Percentiles rank a stretch among this genome's conserved stretches.
These are phyloP conservation scores for Gallinago solitaria DNA, from an alignment of 2,797 vertebrate genomes.

Conservation along the genomic window DNA sequence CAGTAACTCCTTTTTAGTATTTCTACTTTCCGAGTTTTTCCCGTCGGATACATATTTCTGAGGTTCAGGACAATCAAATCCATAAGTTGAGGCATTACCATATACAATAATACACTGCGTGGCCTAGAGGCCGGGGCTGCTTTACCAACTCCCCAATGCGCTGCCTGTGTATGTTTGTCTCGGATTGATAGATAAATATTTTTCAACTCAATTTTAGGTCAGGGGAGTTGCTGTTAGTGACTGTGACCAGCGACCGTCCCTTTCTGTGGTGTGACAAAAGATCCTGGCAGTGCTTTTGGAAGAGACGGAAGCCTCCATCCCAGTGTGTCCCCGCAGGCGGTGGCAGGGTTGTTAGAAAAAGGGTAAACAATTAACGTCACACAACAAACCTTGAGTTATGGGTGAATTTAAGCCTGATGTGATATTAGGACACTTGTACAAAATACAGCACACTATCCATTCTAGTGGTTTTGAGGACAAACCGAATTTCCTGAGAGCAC, in stretches of 20 bases:
- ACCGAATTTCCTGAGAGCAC: background rate
- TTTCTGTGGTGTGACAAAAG: background rate
- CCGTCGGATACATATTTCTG: rapidly evolving
- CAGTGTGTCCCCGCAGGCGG: background rate
- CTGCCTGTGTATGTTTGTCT: background rate
- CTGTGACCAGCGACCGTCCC: rapidly evolving
- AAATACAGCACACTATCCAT: background rate
- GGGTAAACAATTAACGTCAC: background rate
- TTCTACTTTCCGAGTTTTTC: background rate
- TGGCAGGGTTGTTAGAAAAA: background rate
- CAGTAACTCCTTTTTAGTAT: rapidly evolving
- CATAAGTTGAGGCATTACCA: rapidly evolving
- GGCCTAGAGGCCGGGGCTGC: background rate
- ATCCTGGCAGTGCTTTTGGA: background rate
- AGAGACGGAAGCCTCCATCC: background rate
- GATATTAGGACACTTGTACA: background rate
- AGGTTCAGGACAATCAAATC: background rate
- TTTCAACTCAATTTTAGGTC: background rate
- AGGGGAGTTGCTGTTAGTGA: background rate
- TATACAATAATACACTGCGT: rapidly evolving
- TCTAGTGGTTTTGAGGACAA: background rate
- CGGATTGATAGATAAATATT: background rate
- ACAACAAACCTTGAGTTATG: rapidly evolving
- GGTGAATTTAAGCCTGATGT: background rate
- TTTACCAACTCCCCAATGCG: no score